Evolutionary conservation across 2,113 vertebrate genomes (phyloP).

Genomic region (Cnemophilus loriae): DNA sequence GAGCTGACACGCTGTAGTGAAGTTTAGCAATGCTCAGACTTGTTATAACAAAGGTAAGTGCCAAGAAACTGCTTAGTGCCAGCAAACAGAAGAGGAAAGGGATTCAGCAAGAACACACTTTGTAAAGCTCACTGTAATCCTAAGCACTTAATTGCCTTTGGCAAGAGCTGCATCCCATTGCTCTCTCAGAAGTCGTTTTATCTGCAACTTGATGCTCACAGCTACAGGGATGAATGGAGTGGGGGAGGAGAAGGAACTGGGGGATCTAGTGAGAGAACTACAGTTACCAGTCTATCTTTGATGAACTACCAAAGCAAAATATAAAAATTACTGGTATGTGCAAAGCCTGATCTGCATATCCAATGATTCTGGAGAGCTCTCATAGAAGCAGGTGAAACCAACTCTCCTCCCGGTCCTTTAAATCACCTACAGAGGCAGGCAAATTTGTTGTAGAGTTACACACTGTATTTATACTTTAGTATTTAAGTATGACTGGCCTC

Average conservation of each 20-base stretch:
- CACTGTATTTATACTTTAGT: not conserved
- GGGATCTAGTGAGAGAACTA: not conserved
- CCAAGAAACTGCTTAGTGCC: conserved; percentile 31
- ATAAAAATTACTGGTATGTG: not conserved
- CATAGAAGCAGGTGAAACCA: not conserved
- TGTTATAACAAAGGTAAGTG: not conserved
- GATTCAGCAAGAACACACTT: conserved; percentile 35
- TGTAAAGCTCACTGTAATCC: conserved; percentile 48
- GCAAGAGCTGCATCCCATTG: conserved; percentile 31
- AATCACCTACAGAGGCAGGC: not conserved
- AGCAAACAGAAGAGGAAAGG: conserved; percentile 22
- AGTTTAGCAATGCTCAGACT: conserved; percentile 22
- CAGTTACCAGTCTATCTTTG: not conserved
- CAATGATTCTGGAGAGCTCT: not conserved
- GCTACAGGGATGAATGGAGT: conserved; percentile 26
- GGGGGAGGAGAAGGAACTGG: conserved; percentile 13
- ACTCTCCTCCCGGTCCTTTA: not conserved
- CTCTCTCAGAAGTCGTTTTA: conserved; percentile 37
- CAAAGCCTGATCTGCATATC: not conserved
- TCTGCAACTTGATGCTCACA: conserved; percentile 49
- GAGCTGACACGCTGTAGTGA: not conserved
- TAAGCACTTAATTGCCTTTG: conserved; percentile 61
- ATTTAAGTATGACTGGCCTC: not conserved
- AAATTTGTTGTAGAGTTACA: not conserved
- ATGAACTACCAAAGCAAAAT: not conserved